Conservation (phyloP, 2,113 vertebrate species). For the Lota lota region DNA sequence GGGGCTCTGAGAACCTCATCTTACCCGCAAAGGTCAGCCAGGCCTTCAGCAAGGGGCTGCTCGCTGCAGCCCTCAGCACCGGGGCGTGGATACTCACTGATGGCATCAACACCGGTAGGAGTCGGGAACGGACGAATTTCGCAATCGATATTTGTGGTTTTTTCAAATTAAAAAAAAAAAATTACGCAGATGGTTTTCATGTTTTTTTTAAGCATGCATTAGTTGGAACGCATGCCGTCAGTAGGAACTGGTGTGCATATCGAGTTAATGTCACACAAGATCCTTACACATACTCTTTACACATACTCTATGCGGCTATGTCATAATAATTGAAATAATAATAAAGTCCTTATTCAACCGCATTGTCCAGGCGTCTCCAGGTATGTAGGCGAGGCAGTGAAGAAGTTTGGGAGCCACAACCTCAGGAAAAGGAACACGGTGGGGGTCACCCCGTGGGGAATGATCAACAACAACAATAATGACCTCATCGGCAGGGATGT, state of each 20-base stretch:
- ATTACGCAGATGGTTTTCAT: too few species aligned
- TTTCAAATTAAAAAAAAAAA: too few species aligned
- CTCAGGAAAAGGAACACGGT: constrained; percentile 87
- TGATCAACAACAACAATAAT: constrained; percentile 85
- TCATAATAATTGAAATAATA: not conserved
- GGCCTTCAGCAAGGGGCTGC: constrained; percentile 87
- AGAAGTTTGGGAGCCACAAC: constrained; percentile 79
- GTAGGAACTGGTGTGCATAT: too few species aligned
- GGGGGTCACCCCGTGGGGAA: constrained; percentile 91
- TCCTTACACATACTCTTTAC: too few species aligned
- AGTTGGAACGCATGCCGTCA: not conserved
- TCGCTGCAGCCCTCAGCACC: constrained; percentile 88
- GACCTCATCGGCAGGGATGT: constrained; percentile 93
- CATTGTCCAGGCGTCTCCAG: constrained; percentile 83
- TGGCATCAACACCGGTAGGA: constrained; percentile 87
- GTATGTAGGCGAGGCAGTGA: constrained; percentile 90
- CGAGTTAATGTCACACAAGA: too few species aligned
- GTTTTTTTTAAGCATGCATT: not conserved
- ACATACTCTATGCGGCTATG: not conserved
- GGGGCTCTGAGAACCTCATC: constrained; percentile 86
- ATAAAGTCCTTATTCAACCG: constrained; percentile 6
- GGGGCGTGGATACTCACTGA: constrained; percentile 96
- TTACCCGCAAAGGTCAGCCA: constrained; percentile 83
- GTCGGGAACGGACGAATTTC: not conserved
- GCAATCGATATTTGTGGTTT: not conserved